phyloP scores from a whole-genome alignment of 2,888 invertebrate species.

The Trissolcus brochymenae region DNA sequence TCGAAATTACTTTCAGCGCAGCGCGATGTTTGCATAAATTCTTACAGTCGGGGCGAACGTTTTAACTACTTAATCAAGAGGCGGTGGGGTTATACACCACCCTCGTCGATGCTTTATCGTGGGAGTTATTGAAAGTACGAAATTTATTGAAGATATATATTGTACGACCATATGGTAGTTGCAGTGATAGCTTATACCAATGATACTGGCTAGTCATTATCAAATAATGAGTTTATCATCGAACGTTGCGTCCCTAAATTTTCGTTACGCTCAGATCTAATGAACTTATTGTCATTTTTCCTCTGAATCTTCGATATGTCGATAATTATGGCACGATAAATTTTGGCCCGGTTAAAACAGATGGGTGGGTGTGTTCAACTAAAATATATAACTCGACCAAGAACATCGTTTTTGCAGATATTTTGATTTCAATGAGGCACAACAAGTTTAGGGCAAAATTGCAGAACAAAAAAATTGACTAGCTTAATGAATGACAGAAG shows the following conservation, averaged over 20 bases:
- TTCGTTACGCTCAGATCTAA: constrained; percentile 34
- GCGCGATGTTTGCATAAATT: constrained; percentile 54
- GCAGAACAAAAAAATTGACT: too few relatives aligned
- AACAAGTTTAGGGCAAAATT: too few relatives aligned
- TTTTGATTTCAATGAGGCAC: too few relatives aligned
- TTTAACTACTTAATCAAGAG: constrained; percentile 56
- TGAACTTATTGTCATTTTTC: constrained; percentile 47
- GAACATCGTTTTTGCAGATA: too few relatives aligned
- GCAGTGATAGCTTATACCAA: constrained; percentile 47
- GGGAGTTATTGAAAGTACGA: constrained; percentile 58
- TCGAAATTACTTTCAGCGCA: constrained; percentile 22
- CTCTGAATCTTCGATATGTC: not conserved
- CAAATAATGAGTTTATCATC: constrained; percentile 57
- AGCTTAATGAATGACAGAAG: constrained; percentile 46
- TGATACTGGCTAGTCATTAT: constrained; percentile 49
- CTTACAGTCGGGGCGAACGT: constrained; percentile 31
- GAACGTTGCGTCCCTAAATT: constrained; percentile 35
- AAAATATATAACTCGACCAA: too few relatives aligned
- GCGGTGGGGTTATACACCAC: constrained; percentile 12
- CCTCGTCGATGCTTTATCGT: constrained; percentile 35
- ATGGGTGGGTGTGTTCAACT: too few relatives aligned
- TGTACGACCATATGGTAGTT: constrained; percentile 52
- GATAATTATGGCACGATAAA: constrained; percentile 20
- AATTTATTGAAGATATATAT: constrained; percentile 59
- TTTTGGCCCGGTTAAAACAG: not conserved